Evolutionary conservation across 2,797 vertebrate genomes (phyloP), one percentile per base, ranked within the genome.

Genomic region (Coilia nasus): DNA sequence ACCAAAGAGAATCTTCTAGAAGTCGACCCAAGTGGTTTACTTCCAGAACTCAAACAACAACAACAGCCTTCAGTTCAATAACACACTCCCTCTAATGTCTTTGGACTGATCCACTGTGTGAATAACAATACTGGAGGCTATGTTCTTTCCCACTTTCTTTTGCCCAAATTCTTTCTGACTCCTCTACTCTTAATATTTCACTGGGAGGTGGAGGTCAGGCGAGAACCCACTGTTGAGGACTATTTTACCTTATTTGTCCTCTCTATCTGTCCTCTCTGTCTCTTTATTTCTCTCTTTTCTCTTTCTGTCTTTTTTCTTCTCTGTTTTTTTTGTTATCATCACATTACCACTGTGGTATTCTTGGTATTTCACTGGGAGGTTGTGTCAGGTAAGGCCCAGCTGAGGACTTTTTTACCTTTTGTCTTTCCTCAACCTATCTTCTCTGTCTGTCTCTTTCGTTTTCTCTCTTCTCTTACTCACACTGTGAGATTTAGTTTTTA

Each of bases 31-130:
- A 14, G 5, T 75, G 2, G 1, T 28, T 35, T 75, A 31, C 31
- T 35, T 6, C 14, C 14, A 19, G 28, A 15, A 75, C 28, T 17
- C 67, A 75, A 25, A 75, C 67, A 75, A 41, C 67, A 75, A 41
- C 28, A 67, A 25, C 10, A 75, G 67, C 64, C 64, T 71, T 71
- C 64, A 31, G 64, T 71, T 71, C 28, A 31, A 71, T 31, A 71
- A 31, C 25, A 71, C 25, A 0, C 64, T 0, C 23, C 23, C 50
- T 10, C 50, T 7, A 54, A 62, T 25, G n/a, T 25, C n/a, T 23
- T 3, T 12, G 31, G 64, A 31, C 64, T 9, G 3, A 14, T 15
- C 64, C 64, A 71, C 62, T 28, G 64, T 71, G n/a, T 71, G 64
- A 31, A 31, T 28, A 71, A 14, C 23, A 71, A 23, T 7, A 25